These are phyloP conservation scores for Trachurus trachurus DNA, from an alignment of 2,797 vertebrate species.

Conservation along the genomic window DNA sequence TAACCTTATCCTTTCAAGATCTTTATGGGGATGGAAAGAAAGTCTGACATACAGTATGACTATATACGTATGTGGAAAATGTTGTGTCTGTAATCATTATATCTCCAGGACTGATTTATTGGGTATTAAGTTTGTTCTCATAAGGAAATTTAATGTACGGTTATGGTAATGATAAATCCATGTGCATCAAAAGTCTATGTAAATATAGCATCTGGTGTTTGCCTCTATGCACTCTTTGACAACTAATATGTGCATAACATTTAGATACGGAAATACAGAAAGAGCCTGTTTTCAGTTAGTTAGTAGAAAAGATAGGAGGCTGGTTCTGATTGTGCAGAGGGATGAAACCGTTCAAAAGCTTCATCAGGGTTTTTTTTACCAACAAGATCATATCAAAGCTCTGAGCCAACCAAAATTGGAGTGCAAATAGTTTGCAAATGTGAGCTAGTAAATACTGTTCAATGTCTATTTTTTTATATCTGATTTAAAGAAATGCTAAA, in stretches of 20 bases:
- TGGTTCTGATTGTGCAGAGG: constrained; percentile 19
- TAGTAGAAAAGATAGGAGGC: constrained; percentile 12
- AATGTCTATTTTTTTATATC: constrained; percentile 46
- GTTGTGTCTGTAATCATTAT: constrained; percentile 16
- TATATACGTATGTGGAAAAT: constrained; percentile 7
- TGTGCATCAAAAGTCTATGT: constrained; percentile 6
- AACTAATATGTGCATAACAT: constrained; percentile 15
- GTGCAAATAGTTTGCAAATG: constrained; percentile 64
- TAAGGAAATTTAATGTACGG: constrained; percentile 22
- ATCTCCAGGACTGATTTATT: constrained; percentile 29
- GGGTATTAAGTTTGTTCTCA: constrained; percentile 17
- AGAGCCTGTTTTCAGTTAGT: constrained; percentile 13
- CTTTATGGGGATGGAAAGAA: constrained; percentile 13
- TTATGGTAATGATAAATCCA: constrained; percentile 11
- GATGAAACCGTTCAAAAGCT: constrained; percentile 33
- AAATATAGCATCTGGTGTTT: constrained; percentile 19
- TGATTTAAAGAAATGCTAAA: constrained; percentile 25
- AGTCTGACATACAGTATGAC: not conserved
- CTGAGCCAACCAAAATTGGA: constrained; percentile 40
- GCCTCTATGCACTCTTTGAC: not conserved
- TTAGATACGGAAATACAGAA: constrained; percentile 8
- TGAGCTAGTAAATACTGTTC: constrained; percentile 41
- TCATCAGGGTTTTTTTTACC: constrained; percentile 33
- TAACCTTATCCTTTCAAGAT: not conserved
- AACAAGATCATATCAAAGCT: constrained; percentile 46